Evolutionary conservation across 1,140 invertebrate species (phyloP).

Genomic region (Drosophila azteca): DNA sequence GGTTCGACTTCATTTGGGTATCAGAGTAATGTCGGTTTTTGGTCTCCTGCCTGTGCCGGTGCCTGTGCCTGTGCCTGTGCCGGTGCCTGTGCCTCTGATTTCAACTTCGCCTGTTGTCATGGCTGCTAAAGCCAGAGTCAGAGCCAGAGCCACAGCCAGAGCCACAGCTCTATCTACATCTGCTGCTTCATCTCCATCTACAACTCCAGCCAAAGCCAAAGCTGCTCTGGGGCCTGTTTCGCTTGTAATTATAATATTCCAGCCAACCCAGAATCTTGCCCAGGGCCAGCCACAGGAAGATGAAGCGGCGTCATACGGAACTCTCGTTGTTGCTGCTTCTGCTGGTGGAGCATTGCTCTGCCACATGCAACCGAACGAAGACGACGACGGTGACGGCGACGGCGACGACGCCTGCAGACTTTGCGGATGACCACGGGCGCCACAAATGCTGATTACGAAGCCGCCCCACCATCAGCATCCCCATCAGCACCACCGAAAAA

Average conservation of each 20-base stretch:
- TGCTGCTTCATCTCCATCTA: too few relatives aligned
- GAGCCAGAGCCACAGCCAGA: slow-evolving; percentile 29
- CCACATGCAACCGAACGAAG: slow-evolving; percentile 63
- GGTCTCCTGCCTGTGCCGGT: not conserved
- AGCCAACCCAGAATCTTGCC: slow-evolving; percentile 78
- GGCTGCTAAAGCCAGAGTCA: slow-evolving; percentile 35
- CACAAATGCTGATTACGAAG: slow-evolving; percentile 82
- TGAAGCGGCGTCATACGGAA: slow-evolving; percentile 72
- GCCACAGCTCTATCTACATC: not conserved
- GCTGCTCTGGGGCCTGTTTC: slow-evolving; percentile 73
- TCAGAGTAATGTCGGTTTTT: slow-evolving; percentile 39
- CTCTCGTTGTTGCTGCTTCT: slow-evolving; percentile 54
- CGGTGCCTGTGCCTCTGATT: not conserved
- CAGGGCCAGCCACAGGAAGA: slow-evolving; percentile 64
- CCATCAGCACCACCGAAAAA: slow-evolving; percentile 33
- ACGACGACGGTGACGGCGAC: slow-evolving; percentile 8
- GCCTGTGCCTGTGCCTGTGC: not conserved
- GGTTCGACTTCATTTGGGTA: slow-evolving; percentile 69
- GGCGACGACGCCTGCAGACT: slow-evolving; percentile 60
- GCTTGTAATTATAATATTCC: slow-evolving; percentile 83
- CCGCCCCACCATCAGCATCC: slow-evolving; percentile 36
- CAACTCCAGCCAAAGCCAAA: slow-evolving; percentile 23
- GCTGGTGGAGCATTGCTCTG: slow-evolving; percentile 52
- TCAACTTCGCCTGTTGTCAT: slow-evolving; percentile 47
- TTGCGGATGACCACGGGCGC: slow-evolving; percentile 79